Evolutionary conservation across 1,140 invertebrate genomes (phyloP).

Genomic region (Bombus ignitus): DNA sequence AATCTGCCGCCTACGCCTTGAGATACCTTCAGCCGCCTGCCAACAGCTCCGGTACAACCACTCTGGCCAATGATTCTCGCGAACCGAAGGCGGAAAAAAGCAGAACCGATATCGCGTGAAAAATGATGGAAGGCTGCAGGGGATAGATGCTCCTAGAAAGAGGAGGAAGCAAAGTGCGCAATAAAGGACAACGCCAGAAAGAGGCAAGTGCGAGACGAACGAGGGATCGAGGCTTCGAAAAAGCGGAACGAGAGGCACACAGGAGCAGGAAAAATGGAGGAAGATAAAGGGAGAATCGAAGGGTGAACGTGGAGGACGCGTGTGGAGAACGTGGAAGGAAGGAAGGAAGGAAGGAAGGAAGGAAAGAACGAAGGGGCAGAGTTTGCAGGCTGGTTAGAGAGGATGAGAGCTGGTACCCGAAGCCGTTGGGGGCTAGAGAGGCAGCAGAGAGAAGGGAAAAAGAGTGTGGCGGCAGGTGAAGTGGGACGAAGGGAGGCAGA

Average conservation of each 20-base stretch:
- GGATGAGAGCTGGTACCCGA: neutral
- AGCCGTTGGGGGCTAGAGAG: neutral
- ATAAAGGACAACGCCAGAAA: conserved; percentile 1
- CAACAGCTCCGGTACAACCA: too few species aligned
- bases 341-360: neutral
- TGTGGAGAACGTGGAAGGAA: neutral
- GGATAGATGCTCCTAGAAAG: neutral
- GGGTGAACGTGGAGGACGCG: neutral
- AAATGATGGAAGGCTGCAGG: neutral
- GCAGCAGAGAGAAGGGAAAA: neutral
- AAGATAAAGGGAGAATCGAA: conserved; percentile 11
- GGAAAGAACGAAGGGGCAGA: neutral
- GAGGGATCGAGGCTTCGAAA: neutral
- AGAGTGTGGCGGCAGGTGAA: neutral
- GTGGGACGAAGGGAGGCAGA: neutral
- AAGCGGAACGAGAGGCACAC: neutral
- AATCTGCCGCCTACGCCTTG: too few species aligned
- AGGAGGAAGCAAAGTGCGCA: neutral
- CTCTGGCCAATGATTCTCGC: too few species aligned
- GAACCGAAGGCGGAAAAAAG: neutral
- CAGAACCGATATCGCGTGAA: neutral
- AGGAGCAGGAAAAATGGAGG: neutral
- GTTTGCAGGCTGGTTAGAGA: neutral
- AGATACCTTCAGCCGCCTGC: too few species aligned
- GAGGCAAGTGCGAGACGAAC: conserved; percentile 26